Evolutionary conservation across 2,888 invertebrate species (phyloP), one percentile per base, ranked within the genome.

Genomic region (Trachelus iudaicus): DNA sequence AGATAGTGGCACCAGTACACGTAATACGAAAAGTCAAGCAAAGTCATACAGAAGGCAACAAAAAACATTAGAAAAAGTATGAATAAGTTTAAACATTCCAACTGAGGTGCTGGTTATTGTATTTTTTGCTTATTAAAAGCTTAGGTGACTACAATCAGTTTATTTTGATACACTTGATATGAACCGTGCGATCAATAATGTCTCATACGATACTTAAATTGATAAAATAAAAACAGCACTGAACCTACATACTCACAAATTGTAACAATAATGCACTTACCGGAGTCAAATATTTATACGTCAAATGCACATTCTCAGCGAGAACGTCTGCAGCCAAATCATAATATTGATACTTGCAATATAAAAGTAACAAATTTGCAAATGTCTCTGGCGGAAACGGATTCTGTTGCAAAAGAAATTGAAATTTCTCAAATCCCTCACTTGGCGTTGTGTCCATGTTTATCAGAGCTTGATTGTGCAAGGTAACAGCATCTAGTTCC

Each of bases 371-470:
- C 33, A 99, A 93, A 92, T 99, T 99, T 1, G 98, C 96, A 91
- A 99, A 99, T 0, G 99, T 99, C 93, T 99, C 99, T 23, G 97
- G 97, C 4, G 99, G 99, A 90, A 99, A 99, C 3, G 98, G 97
- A 88, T 98, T 98, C 89, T 99, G 97, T 88, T 98, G 97, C 35
- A 99, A 93, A 33, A 99, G 93, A 92, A 99, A 99, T 89, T 97
- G 97, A 75, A 98, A 92, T 89, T 98, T 97, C 89, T 98, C 98
- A 89, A 99, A 99, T 23, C 99, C 98, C 88, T 98, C 98, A 0
- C 96, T 96, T 0, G 98, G 96, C 88, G 96, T 96, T 56, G 94
- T 93, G 82, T 98, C 98, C 92, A 98, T 97, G 82, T 97, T 97
- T 92, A 96, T 94, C 69, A 99, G 92, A 0, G 99, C 99, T 92